Percentiles rank a stretch among this genome's conserved stretches.
phyloP scores from a whole-genome alignment of 2,113 vertebrate species.

The Epinephelus lanceolatus region DNA sequence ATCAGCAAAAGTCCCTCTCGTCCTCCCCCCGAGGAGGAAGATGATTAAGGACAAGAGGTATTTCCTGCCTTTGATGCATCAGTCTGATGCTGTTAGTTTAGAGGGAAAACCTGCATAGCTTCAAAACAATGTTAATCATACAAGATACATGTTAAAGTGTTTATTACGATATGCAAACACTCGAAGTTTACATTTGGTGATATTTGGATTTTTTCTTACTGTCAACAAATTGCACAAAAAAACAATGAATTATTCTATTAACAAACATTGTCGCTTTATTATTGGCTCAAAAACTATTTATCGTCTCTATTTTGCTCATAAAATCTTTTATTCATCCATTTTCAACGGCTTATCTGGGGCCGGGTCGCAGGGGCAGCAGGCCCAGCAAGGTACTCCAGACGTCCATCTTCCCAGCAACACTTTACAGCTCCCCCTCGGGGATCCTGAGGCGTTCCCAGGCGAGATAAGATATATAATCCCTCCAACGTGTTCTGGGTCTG shows the following conservation, averaged over 20 bases:
- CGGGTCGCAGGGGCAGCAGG: no score
- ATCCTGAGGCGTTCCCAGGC: no score
- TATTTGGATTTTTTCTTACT: neutral
- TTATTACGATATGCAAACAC: neutral
- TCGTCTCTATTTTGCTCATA: no score
- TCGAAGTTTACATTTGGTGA: no score
- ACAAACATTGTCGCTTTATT: neutral
- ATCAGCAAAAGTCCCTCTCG: conserved; percentile 18
- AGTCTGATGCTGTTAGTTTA: neutral
- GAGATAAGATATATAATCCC: no score
- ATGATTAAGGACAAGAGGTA: conserved; percentile 56
- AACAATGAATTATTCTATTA: neutral
- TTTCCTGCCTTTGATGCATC: conserved; percentile 70
- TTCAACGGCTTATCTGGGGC: no score
- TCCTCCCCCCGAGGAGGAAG: conserved; percentile 27
- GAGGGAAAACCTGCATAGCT: neutral
- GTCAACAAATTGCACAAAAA: neutral
- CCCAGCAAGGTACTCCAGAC: no score
- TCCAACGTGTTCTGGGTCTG: no score
- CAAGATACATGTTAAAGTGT: neutral
- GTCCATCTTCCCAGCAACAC: no score
- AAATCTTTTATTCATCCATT: no score
- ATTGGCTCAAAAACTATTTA: neutral
- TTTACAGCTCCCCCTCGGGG: no score
- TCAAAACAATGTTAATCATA: neutral